Percentiles rank a stretch among this genome's conserved stretches.
Conservation (phyloP, 2,888 invertebrate genomes). For the Perithous albicinctus region DNA sequence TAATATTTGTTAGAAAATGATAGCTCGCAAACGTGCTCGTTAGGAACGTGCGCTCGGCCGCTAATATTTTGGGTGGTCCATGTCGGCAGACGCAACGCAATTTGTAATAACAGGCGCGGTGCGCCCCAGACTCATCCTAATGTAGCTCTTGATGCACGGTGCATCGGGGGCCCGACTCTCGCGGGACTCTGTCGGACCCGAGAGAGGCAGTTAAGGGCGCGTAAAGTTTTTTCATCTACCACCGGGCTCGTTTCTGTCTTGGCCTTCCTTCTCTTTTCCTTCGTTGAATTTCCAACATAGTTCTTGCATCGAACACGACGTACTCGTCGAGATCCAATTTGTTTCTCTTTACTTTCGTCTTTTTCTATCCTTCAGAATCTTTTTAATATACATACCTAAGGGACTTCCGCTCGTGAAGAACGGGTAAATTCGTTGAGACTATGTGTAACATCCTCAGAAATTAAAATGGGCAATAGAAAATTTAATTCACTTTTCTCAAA, state of each 20-base stretch:
- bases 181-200: constrained; percentile 57
- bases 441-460: no score
- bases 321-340: neutral
- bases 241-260: constrained; percentile 43
- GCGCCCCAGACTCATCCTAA: constrained; percentile 68
- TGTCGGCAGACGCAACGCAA: constrained; percentile 56
- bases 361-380: neutral
- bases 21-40: constrained; percentile 21
- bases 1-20: constrained; percentile 30
- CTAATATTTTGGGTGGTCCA: constrained; percentile 77
- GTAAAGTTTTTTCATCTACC: constrained; percentile 66
- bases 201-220: constrained; percentile 72
- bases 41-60: constrained; percentile 1
- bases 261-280: constrained; percentile 25
- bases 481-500: no score
- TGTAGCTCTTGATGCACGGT: constrained; percentile 64
- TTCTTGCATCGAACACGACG: constrained; percentile 8
- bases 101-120: constrained; percentile 76
- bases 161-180: constrained; percentile 34
- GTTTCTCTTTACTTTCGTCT: neutral
- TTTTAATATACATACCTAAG: neutral
- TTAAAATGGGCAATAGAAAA: no score
- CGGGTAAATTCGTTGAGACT: neutral
- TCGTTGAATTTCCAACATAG: constrained; percentile 24
- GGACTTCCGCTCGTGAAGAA: neutral